Evolutionary conservation across 2,113 vertebrate species (phyloP).

Genomic region (Ploceus nigricollis): DNA sequence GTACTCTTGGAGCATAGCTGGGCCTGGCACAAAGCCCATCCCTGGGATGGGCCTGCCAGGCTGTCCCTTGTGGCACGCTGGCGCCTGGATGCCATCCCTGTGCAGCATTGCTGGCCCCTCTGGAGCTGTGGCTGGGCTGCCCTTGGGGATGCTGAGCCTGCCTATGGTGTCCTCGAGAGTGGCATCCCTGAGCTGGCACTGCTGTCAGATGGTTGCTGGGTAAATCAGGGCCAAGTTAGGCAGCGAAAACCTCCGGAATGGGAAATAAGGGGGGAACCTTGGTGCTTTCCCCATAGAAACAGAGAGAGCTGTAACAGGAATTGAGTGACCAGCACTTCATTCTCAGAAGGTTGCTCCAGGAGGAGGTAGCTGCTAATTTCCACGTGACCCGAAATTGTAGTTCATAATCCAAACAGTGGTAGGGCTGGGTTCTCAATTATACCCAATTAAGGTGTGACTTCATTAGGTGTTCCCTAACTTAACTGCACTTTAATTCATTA

Average conservation of each 20-base stretch:
- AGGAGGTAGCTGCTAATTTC: background rate
- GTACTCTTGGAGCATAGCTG: background rate
- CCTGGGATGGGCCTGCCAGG: background rate
- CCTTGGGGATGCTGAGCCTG: background rate
- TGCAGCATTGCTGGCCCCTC: background rate
- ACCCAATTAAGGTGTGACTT: background rate
- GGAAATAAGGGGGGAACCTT: background rate
- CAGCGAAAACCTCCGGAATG: background rate
- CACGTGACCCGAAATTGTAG: background rate
- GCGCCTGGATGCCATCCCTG: background rate
- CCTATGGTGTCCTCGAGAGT: fast-evolving
- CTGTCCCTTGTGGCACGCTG: background rate
- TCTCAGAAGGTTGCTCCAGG: background rate
- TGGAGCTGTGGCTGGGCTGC: background rate
- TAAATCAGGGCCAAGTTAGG: background rate
- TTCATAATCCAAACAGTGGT: background rate
- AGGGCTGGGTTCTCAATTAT: background rate
- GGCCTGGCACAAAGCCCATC: background rate
- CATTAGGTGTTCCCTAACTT: background rate
- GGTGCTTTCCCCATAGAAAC: background rate
- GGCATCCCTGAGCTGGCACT: background rate
- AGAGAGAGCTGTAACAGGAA: background rate
- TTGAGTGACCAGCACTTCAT: background rate
- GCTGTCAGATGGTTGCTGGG: fast-evolving
- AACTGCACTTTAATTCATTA: background rate